phyloP scores from a whole-genome alignment of 1,140 invertebrate species.

The Cydia strobilella region DNA sequence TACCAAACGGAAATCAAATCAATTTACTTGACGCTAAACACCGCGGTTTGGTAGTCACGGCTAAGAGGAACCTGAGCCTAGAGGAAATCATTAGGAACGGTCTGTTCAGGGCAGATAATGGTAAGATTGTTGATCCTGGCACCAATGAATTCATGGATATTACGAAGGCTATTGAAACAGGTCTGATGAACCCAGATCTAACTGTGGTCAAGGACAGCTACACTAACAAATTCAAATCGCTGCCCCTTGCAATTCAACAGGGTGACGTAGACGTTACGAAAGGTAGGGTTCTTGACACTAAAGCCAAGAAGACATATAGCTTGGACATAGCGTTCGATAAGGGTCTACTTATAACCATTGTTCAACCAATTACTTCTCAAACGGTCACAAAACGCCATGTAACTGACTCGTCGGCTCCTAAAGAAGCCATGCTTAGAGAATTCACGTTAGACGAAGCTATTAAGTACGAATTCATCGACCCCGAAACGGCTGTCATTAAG shows the following conservation, averaged over 20 bases:
- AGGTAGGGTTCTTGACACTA: slow-evolving; percentile 89
- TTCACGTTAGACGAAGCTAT: slow-evolving; percentile 91
- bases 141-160: slow-evolving; percentile 86
- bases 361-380: slow-evolving; percentile 85
- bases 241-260: slow-evolving; percentile 88
- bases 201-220: slow-evolving; percentile 89
- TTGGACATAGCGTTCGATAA: slow-evolving; percentile 88
- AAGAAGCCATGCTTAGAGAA: slow-evolving; percentile 82
- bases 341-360: slow-evolving; percentile 86
- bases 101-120: slow-evolving; percentile 88
- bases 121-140: slow-evolving; percentile 88
- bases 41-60: slow-evolving; percentile 87
- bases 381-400: slow-evolving; percentile 80
- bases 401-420: slow-evolving; percentile 63
- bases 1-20: slow-evolving; percentile 83
- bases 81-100: slow-evolving; percentile 89
- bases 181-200: slow-evolving; percentile 88
- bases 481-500: slow-evolving; percentile 87
- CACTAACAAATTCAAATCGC: slow-evolving; percentile 86
- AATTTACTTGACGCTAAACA: slow-evolving; percentile 86
- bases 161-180: slow-evolving; percentile 85
- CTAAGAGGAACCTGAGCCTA: slow-evolving; percentile 85
- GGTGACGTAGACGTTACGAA: slow-evolving; percentile 88
- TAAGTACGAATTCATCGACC: slow-evolving; percentile 87
- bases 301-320: slow-evolving; percentile 86